Percentiles rank a stretch among this genome's conserved stretches.
These are phyloP conservation scores for Toxostoma redivivum DNA, from an alignment of 2,113 vertebrate species.

Conservation along the genomic window DNA sequence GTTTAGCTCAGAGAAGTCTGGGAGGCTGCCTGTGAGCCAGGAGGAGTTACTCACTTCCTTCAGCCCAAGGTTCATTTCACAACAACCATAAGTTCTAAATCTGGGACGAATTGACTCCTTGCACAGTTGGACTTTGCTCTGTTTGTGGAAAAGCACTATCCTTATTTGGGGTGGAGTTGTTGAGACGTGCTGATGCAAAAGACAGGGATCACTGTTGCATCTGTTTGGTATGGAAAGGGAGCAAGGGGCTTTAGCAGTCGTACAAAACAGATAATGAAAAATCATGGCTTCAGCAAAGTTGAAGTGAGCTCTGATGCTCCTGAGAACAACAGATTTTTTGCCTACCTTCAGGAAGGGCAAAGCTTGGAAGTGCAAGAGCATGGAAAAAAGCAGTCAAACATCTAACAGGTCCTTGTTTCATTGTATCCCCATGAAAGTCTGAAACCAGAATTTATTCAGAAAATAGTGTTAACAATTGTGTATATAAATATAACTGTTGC, in stretches of 20 bases:
- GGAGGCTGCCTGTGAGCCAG: neutral
- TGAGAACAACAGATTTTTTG: neutral
- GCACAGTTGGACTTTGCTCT: conserved; percentile 16
- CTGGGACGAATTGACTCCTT: neutral
- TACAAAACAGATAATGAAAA: neutral
- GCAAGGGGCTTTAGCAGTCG: neutral
- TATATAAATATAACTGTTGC: neutral
- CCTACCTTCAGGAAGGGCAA: neutral
- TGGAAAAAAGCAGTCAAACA: neutral
- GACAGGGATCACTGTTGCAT: neutral
- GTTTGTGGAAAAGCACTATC: neutral
- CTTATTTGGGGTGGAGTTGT: neutral
- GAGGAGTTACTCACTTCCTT: conserved; percentile 52
- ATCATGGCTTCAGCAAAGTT: neutral
- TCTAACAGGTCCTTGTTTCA: neutral
- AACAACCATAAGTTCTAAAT: neutral
- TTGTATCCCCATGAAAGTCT: neutral
- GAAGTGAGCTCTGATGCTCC: neutral
- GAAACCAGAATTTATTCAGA: neutral
- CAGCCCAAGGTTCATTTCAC: neutral
- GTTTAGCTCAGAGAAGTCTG: neutral
- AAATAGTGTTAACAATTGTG: neutral
- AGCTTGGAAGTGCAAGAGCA: neutral
- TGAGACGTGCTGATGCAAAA: neutral
- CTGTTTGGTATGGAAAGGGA: neutral